These are phyloP conservation scores for Gambelia wislizenii DNA, from an alignment of 2,797 vertebrate species.

Conservation along the genomic window DNA sequence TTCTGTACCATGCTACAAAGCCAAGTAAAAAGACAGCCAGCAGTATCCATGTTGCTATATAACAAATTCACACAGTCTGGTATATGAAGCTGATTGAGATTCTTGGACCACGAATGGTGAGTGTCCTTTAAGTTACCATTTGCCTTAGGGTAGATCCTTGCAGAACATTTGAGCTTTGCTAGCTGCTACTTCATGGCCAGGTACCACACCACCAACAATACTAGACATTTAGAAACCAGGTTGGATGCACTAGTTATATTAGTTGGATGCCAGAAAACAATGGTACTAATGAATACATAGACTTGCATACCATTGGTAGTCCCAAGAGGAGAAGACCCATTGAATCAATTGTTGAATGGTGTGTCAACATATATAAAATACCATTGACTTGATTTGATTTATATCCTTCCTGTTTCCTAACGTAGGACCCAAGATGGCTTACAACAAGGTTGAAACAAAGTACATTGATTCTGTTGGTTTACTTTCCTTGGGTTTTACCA, in stretches of 20 bases:
- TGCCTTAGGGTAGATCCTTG: neutral
- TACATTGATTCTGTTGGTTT: too few species aligned
- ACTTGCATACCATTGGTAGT: too few species aligned
- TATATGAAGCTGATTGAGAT: neutral
- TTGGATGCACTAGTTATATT: neutral
- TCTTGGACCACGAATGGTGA: neutral
- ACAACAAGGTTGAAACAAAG: too few species aligned
- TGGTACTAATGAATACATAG: neutral
- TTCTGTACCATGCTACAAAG: neutral
- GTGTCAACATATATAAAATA: too few species aligned
- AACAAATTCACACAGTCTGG: neutral
- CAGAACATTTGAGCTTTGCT: neutral
- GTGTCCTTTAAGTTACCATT: neutral
- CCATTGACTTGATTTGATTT: too few species aligned
- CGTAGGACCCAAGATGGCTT: too few species aligned
- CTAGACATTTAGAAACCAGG: neutral
- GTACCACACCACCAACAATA: neutral
- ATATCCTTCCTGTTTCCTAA: too few species aligned
- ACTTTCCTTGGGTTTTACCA: too few species aligned
- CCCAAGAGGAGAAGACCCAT: too few species aligned
- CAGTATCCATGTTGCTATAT: neutral
- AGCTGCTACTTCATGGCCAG: neutral
- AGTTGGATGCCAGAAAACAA: neutral
- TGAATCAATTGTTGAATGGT: neutral
- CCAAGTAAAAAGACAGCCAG: neutral